These are phyloP conservation scores for Nomada flava DNA, from an alignment of 2,888 invertebrate genomes.

Conservation along the genomic window DNA sequence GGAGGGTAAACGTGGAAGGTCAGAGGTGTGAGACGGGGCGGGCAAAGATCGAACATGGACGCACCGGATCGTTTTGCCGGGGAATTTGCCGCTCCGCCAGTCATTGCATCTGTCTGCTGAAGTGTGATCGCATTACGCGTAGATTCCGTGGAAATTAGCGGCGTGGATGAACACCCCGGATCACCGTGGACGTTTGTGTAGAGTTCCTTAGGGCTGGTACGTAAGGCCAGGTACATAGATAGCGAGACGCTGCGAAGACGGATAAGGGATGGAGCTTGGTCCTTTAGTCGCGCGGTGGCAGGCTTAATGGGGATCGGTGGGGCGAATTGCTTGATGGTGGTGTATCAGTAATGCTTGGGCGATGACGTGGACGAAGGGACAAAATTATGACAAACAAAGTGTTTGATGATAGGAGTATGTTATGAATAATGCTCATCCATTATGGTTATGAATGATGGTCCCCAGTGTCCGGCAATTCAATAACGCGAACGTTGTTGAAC, in stretches of 20 bases:
- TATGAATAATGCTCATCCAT: too few species aligned
- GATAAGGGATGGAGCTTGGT: slow-evolving; percentile 16
- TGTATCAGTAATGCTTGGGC: slow-evolving; percentile 52
- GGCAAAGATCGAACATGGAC: slow-evolving; percentile 47
- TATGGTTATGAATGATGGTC: too few species aligned
- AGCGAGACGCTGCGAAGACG: slow-evolving; percentile 19
- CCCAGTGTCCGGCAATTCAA: slow-evolving; percentile 47
- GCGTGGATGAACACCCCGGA: slow-evolving; percentile 61
- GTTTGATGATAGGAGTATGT: neutral
- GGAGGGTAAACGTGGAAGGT: neutral
- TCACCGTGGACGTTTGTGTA: slow-evolving; percentile 14
- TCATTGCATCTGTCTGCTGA: slow-evolving; percentile 62
- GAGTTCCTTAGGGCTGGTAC: neutral
- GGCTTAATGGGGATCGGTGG: slow-evolving; percentile 46
- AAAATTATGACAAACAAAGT: neutral
- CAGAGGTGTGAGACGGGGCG: neutral
- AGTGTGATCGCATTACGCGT: slow-evolving; percentile 68
- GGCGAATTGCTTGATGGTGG: slow-evolving; percentile 54
- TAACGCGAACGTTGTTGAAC: slow-evolving; percentile 43
- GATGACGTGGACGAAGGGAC: slow-evolving; percentile 13
- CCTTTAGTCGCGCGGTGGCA: neutral
- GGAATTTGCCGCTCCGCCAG: slow-evolving; percentile 51
- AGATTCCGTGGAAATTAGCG: slow-evolving; percentile 69
- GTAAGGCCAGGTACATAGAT: slow-evolving; percentile 8
- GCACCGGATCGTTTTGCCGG: slow-evolving; percentile 52